phyloP scores from a whole-genome alignment of 2,797 vertebrate species.

The Chelon labrosus region DNA sequence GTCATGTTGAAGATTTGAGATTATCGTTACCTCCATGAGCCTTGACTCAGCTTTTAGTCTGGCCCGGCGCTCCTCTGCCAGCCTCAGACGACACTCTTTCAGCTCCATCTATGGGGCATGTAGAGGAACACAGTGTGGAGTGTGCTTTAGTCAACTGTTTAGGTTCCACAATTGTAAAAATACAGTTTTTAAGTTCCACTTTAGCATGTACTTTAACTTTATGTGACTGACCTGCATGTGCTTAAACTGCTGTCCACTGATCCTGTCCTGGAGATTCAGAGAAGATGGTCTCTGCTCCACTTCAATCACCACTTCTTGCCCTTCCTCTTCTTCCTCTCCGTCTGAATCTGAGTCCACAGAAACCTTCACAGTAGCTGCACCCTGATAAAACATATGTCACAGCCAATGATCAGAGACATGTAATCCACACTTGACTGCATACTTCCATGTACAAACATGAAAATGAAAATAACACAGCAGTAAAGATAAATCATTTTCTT shows the following conservation, averaged over 20 bases:
- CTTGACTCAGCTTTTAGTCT: slow-evolving; percentile 88
- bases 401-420: not conserved
- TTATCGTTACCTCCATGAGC: slow-evolving; percentile 87
- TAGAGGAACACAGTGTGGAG: not conserved
- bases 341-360: slow-evolving; percentile 79
- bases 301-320: slow-evolving; percentile 51
- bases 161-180: not conserved
- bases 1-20: not conserved
- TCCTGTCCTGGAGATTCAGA: slow-evolving; percentile 47
- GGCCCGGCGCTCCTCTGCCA: slow-evolving; percentile 89
- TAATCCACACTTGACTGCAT: too few species aligned
- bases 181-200: not conserved
- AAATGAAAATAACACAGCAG: too few species aligned
- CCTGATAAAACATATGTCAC: slow-evolving; percentile 56
- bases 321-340: slow-evolving; percentile 48
- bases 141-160: not conserved
- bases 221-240: slow-evolving; percentile 66
- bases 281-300: slow-evolving; percentile 42
- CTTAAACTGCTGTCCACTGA: slow-evolving; percentile 59
- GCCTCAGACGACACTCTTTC: slow-evolving; percentile 87
- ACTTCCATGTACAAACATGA: too few species aligned
- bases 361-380: slow-evolving; percentile 74
- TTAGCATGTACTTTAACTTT: not conserved
- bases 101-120: slow-evolving; percentile 88
- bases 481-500: too few species aligned